phyloP scores from a whole-genome alignment of 2,888 invertebrate species.

The Thumatha senex region DNA sequence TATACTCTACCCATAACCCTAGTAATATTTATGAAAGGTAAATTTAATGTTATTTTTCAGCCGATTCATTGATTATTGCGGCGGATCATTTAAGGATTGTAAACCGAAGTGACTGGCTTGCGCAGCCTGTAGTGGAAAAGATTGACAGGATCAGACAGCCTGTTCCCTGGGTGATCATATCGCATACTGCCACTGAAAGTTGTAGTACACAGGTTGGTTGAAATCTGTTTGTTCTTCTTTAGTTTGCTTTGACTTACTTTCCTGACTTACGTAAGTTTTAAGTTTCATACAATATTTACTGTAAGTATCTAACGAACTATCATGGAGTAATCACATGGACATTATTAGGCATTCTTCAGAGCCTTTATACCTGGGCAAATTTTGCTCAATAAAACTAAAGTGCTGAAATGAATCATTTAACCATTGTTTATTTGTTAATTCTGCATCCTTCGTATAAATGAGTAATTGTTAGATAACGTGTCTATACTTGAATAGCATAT shows the following conservation, averaged over 20 bases:
- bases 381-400: neutral
- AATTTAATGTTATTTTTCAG: slow-evolving; percentile 45
- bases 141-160: slow-evolving; percentile 62
- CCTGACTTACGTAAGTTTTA: neutral
- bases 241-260: neutral
- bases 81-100: slow-evolving; percentile 80
- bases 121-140: slow-evolving; percentile 80
- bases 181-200: slow-evolving; percentile 85
- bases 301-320: too few species aligned
- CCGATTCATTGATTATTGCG: slow-evolving; percentile 58
- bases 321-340: too few species aligned
- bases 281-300: neutral
- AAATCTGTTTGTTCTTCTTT: too few species aligned
- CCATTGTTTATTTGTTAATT: too few species aligned
- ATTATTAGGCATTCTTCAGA: too few species aligned
- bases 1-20: too few species aligned
- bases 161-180: slow-evolving; percentile 83
- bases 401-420: too few species aligned
- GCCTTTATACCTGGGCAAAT: too few species aligned
- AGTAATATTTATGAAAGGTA: too few species aligned
- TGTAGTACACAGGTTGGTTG: slow-evolving; percentile 78
- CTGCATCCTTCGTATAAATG: neutral
- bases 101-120: slow-evolving; percentile 85
- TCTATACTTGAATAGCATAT: too few species aligned
- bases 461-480: neutral